Evolutionary conservation across 2,113 vertebrate genomes (phyloP).

Genomic region (Daphoenositta chrysoptera): DNA sequence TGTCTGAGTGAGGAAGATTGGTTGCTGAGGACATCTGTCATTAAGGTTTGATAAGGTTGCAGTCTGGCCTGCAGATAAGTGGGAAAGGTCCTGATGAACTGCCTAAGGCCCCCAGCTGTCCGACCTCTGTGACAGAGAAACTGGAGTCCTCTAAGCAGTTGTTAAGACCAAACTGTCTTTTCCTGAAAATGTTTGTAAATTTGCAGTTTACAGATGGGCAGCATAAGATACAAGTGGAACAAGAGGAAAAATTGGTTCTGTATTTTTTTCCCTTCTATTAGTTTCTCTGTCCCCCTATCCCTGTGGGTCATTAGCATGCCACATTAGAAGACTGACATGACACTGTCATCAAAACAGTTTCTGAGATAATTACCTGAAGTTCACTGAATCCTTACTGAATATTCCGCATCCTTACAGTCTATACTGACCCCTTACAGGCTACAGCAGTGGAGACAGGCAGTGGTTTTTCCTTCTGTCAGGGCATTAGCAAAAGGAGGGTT

Average conservation of each 20-base stretch:
- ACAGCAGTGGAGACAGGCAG: rapidly evolving
- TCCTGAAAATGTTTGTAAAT: not conserved
- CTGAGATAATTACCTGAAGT: not conserved
- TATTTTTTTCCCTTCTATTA: not conserved
- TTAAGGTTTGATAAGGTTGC: not conserved
- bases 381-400: not conserved
- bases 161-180: not conserved
- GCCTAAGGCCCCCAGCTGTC: not conserved
- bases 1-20: not conserved
- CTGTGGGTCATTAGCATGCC: not conserved
- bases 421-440: not conserved
- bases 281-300: not conserved
- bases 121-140: not conserved
- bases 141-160: not conserved
- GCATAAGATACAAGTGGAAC: not conserved
- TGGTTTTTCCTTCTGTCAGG: not conserved
- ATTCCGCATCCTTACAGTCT: not conserved
- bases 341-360: not conserved
- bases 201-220: not conserved
- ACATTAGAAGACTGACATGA: not conserved
- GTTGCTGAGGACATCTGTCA: not conserved
- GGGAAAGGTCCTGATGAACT: not conserved
- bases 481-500: not conserved
- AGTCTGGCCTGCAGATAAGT: not conserved
- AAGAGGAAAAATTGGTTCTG: not conserved